Percentiles rank a stretch among this genome's conserved stretches.
Evolutionary conservation across 1,140 invertebrate genomes (phyloP).

Genomic region (Solen grandis): DNA sequence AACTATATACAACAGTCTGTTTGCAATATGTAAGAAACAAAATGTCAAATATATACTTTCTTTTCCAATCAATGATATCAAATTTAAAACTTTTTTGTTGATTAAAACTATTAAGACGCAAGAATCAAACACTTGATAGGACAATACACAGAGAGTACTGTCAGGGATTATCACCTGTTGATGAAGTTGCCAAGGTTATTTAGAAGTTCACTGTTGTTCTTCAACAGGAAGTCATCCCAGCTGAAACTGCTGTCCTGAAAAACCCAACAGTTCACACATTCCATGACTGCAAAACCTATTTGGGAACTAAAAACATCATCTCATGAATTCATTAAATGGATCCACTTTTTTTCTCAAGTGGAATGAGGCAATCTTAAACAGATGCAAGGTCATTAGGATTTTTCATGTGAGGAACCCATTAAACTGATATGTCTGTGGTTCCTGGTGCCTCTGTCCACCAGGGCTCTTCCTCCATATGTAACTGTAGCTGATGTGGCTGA

Average conservation of each 20-base stretch:
- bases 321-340: not conserved
- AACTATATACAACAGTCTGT: not conserved
- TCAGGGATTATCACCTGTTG: constrained; percentile 91
- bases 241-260: constrained; percentile 94
- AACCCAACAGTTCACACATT: not conserved
- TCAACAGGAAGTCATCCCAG: constrained; percentile 95
- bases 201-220: constrained; percentile 97
- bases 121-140: no score
- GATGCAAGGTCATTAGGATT: no score
- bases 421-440: no score
- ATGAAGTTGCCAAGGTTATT: constrained; percentile 99
- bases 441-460: no score
- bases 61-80: not conserved
- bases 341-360: not conserved
- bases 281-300: not conserved
- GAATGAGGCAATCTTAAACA: no score
- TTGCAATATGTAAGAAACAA: not conserved
- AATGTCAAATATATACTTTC: not conserved
- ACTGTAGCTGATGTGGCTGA: no score
- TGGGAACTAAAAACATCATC: not conserved
- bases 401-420: no score
- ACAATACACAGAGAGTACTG: no score
- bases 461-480: no score
- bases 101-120: not conserved
- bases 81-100: not conserved